A percentile compares a stretch with the other conserved stretches of the same genome.
Conservation (phyloP, 1,140 invertebrate species). For the Pollicipes pollicipes region DNA sequence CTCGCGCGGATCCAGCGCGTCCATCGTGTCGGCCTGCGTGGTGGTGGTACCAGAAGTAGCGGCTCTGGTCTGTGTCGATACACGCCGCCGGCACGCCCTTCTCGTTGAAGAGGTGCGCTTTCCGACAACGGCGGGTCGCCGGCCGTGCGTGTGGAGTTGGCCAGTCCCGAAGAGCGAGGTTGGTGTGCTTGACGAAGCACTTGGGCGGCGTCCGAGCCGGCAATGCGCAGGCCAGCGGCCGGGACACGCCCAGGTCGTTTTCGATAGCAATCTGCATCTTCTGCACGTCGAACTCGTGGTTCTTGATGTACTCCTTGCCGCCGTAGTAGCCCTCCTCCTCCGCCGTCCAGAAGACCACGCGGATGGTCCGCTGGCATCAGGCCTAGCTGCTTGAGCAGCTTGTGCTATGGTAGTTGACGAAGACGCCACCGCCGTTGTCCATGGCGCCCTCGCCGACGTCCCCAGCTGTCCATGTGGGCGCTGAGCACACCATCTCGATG, state of each 20-base stretch:
- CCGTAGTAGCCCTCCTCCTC: slow-evolving; percentile 57
- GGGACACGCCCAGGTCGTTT: slow-evolving; percentile 65
- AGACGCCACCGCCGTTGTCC: slow-evolving; percentile 65
- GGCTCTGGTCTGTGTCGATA: slow-evolving; percentile 34
- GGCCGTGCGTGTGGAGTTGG: slow-evolving; percentile 19
- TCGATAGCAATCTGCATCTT: slow-evolving; percentile 58
- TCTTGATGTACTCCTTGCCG: slow-evolving; percentile 40
- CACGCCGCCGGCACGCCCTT: slow-evolving; percentile 7
- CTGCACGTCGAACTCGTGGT: slow-evolving; percentile 38
- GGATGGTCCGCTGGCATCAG: slow-evolving; percentile 48
- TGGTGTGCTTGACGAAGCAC: slow-evolving; percentile 43
- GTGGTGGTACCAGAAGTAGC: slow-evolving; percentile 71
- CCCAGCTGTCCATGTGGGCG: slow-evolving; percentile 76
- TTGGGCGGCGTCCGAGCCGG: slow-evolving; percentile 35
- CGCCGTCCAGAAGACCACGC: slow-evolving; percentile 62
- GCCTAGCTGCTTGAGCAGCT: slow-evolving; percentile 44
- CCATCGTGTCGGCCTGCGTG: slow-evolving; percentile 56
- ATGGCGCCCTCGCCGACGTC: slow-evolving; percentile 70
- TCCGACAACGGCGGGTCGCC: background rate
- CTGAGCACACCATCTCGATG: slow-evolving; percentile 55
- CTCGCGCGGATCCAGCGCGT: slow-evolving; percentile 41
- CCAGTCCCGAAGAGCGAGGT: slow-evolving; percentile 27
- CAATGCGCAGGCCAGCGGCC: slow-evolving; percentile 43
- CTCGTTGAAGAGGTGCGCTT: background rate
- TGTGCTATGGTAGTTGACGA: slow-evolving; percentile 56